Base-by-base conservation (phyloP, 2,797 vertebrate genomes). In the Triplophysa yarkandensis region DNA sequence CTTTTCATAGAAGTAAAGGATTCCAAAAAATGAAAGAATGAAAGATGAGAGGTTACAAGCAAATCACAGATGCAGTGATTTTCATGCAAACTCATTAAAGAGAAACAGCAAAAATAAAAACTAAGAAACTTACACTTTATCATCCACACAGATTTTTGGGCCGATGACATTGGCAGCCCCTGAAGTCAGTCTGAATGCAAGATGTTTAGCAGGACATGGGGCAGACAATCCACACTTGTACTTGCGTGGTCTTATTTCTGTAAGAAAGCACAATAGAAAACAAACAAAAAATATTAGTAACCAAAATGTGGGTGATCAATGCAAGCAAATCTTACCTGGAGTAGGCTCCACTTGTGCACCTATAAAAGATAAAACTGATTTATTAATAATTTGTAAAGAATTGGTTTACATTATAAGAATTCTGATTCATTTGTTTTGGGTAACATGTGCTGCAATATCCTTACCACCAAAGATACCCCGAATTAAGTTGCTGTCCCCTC, bases 141-240 rank as follows among this genome's bases (percentile, higher is more conserved):
- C 95, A 80, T 98, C 95, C 39, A 98, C 87, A 86, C 96, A 98
- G 86, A 98, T 93, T 89, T 95, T 96, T 68, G 96, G 96, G n/a
- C 95, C 95, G 0, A 97, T 95, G 83, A 98, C 95, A 0, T 97
- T 98, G 68, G 96, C 95, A 62, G 96, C 94, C 21, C 96, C 96
- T 3, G 95, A 97, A 68, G 94, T 91, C 64, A 98, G 52, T 11
- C 95, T 94, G 87, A 98, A 97, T 13, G 95, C 94, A 32, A 98
- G 88, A 83, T 97, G 94, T 77, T 95, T 94, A 10, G 92, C 84
- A 0, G 96, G 96, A 83, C 96, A 98, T 0, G 95, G 92, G 57
- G 93, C 93, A 0, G 92, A 93, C 36, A 98, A 92, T 23, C 95
- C 95, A 74, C 95, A 98, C 83, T 96, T 97, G 82, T 91, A 95